phyloP scores from a whole-genome alignment of 1,140 invertebrate genomes.

The Rhizoglyphus robini region DNA sequence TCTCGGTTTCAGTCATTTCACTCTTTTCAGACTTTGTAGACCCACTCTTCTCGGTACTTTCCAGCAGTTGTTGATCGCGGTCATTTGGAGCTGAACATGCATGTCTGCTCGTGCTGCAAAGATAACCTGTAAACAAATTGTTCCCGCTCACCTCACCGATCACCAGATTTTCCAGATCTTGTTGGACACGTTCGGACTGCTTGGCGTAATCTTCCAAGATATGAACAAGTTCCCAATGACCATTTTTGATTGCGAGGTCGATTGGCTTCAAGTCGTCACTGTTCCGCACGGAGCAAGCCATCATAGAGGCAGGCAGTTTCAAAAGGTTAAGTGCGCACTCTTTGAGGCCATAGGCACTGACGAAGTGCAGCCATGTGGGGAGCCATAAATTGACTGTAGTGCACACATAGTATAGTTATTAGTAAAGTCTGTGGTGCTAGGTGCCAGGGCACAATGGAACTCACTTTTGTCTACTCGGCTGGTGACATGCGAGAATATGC shows the following conservation, averaged over 20 bases:
- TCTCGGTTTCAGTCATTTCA: not conserved
- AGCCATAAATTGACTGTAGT: not conserved
- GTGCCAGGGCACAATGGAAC: not conserved
- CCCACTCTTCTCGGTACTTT: too few relatives aligned
- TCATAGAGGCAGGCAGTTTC: not conserved
- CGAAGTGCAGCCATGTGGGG: conserved; percentile 3
- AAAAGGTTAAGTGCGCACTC: not conserved
- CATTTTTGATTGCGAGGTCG: not conserved
- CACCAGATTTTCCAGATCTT: not conserved
- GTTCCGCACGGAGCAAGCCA: not conserved
- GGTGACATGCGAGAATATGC: not conserved
- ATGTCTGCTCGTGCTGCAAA: too few relatives aligned
- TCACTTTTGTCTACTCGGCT: not conserved
- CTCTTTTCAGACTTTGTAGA: too few relatives aligned
- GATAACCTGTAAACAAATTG: not conserved
- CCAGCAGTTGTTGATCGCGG: not conserved
- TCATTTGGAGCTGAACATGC: too few relatives aligned
- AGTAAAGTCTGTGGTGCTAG: not conserved
- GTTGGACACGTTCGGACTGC: not conserved
- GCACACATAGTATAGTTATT: not conserved
- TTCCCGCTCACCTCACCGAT: not conserved
- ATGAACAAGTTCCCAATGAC: not conserved
- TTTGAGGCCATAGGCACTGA: not conserved
- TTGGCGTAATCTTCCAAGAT: not conserved
- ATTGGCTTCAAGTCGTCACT: not conserved